Conservation (phyloP, 2,797 vertebrate species). For the Crax fasciolata region DNA sequence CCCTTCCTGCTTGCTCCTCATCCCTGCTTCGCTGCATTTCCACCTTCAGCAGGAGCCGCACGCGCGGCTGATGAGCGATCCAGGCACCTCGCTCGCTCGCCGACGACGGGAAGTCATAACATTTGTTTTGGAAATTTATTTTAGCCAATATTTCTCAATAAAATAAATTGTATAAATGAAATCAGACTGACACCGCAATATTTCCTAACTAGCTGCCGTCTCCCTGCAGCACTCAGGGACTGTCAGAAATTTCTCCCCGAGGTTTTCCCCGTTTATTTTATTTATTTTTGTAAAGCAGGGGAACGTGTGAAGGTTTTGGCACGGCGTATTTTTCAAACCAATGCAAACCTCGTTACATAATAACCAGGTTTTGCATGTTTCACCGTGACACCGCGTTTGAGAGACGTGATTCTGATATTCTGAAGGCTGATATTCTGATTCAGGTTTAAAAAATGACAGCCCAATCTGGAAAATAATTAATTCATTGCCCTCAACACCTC, state of each 20-base stretch:
- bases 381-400: background rate
- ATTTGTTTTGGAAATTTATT: conserved; percentile 83
- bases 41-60: conserved; percentile 16
- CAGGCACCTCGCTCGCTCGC: conserved; percentile 23
- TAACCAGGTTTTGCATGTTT: background rate
- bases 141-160: conserved; percentile 83
- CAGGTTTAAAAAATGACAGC: background rate
- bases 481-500: background rate
- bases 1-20: background rate
- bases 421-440: too few relatives aligned
- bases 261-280: conserved; percentile 63
- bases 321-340: conserved; percentile 52
- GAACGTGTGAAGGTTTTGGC: background rate
- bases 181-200: conserved; percentile 79
- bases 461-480: background rate
- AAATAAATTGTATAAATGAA: conserved; percentile 85
- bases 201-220: conserved; percentile 74
- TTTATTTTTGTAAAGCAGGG: conserved; percentile 44
- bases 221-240: conserved; percentile 53
- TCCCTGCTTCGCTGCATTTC: conserved; percentile 23
- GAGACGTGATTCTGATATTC: background rate
- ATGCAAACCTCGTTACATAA: conserved; percentile 52
- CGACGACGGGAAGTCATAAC: conserved; percentile 69
- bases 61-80: conserved; percentile 54
- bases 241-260: conserved; percentile 49